Evolutionary conservation across 2,797 vertebrate species (phyloP).

Genomic region (Cottoperca gobio): DNA sequence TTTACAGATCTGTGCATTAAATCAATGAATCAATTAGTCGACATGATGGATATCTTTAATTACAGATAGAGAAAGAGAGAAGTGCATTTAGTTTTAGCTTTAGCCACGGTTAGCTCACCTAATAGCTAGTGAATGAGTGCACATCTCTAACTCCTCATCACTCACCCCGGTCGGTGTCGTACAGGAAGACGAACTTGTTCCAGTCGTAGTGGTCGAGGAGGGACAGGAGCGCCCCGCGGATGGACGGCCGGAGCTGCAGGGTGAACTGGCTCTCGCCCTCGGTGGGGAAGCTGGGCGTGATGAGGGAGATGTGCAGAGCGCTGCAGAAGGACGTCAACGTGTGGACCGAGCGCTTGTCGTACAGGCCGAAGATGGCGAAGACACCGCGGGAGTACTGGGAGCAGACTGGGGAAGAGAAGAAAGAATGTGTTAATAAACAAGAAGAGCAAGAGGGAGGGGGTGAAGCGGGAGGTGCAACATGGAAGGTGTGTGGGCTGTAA

Average conservation of each 20-base stretch:
- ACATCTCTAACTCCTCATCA: no score
- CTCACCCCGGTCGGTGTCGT: conserved; percentile 96
- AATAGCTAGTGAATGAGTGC: no score
- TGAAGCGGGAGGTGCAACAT: no score
- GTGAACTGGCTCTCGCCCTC: conserved; percentile 97
- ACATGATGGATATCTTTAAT: no score
- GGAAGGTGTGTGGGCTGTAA: background rate
- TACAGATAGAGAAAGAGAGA: no score
- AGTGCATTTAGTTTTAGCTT: no score
- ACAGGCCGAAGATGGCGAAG: conserved; percentile 98
- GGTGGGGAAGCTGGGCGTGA: conserved; percentile 95
- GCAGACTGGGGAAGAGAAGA: conserved; percentile 70
- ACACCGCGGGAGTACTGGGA: conserved; percentile 95
- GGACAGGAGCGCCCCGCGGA: conserved; percentile 92
- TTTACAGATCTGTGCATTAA: no score
- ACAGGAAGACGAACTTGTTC: conserved; percentile 96
- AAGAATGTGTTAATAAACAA: background rate
- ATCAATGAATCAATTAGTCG: no score
- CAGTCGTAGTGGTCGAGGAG: conserved; percentile 95
- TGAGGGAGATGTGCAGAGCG: conserved; percentile 96
- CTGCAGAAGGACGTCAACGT: conserved; percentile 98
- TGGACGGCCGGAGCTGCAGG: conserved; percentile 92
- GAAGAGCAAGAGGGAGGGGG: no score
- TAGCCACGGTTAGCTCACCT: no score
- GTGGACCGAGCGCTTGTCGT: conserved; percentile 96